Base-by-base conservation (phyloP, 2,888 invertebrate genomes). In the Rhimphoctona megacephalus region DNA sequence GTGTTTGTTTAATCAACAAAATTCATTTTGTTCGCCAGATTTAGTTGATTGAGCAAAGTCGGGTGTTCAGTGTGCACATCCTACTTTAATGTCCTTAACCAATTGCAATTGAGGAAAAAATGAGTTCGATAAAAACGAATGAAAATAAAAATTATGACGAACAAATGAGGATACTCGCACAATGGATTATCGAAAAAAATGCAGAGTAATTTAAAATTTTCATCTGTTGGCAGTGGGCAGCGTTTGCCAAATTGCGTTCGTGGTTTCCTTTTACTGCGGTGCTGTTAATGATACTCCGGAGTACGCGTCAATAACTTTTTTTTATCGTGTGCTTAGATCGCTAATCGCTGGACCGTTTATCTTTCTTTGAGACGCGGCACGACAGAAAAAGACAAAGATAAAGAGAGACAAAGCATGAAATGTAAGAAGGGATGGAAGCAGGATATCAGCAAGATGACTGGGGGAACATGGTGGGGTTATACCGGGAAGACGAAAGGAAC, bases 401-500 rank as follows among this genome's bases (percentile, higher is more conserved):
- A 72, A 74, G 74, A 74, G 74, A 33, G 85, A 81, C 49, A 85
- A 54, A 57, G 49, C 49, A 79, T n/a, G 66, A 80, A 66, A 77
- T 25, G 79, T 43, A 39, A 74, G 79, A 69, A 69, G 74, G 74
- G 78, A 33, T 52, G 52, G 69, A 78, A 66, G 33, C 39, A 54
- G 72, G 61, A 66, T 70, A 39, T 17, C 22, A 43, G 36, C 49
- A 64, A 69, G 52, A 64, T 61, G 79, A 54, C 69, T 66, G n/a
- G 64, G 61, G 30, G 61, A 88, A 85, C 85, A 81, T 69, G 85
- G 72, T 54, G 72, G 77, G 69, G 82, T 64, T 72, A 66, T 61
- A 76, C 87, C 76, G 72, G 54, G 69, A 22, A 64, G 81, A 54
- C 11, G 78, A 78, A 83, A 72, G 66, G 79, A 76, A 78, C 57